Base-by-base conservation (phyloP, 2,113 vertebrate genomes). In the Entomyzon cyanotis region DNA sequence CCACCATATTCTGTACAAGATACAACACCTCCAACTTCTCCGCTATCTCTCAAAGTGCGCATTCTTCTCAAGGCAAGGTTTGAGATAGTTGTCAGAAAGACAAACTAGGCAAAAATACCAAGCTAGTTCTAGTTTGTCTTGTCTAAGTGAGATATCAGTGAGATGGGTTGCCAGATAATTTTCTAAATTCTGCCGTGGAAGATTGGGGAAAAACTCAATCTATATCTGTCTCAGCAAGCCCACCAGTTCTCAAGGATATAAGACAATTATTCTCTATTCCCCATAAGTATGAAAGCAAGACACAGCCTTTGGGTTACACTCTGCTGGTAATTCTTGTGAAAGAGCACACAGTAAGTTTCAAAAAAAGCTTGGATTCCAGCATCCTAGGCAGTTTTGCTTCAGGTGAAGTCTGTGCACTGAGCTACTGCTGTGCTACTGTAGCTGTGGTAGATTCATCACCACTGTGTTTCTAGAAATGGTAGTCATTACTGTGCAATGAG, bases 401-500 rank as follows among this genome's bases (percentile, higher is more conserved):
- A 94, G 96, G 68, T 96, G 89, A 83, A 88, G 62, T 42, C 53
- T 93, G 17, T 73, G 64, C 90, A 28, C 78, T 73, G 55, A 90
- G 81, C 90, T 96, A 56, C 89, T 96, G 63, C 90, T 87, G 68
- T 52, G 79, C 86, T 95, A 58, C 71, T 78, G 64, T 41, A 77
- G 47, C 76, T 81, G 39, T 47, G 41, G 42, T 60, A 60, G 42
- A 65, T 90, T 87, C 76, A 55, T 74, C 77, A 25, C 74, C 70
- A n/a, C 64, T 76, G 18, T 87, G 75, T 70, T 87, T 93, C 94
- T 95, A 78, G 77, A 82, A 93, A 76, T 42, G 33, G 37, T 62
- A 60, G 73, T 97, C 90, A 39, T 94, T 95, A 92, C 53, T 71
- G 93, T 90, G 86, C 89, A 93, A 46, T 91, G 86, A 93, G 88